Evolutionary conservation across 2,888 invertebrate genomes (phyloP), one percentile per base, ranked within the genome.

Genomic region (Nephrotoma guestfalica): DNA sequence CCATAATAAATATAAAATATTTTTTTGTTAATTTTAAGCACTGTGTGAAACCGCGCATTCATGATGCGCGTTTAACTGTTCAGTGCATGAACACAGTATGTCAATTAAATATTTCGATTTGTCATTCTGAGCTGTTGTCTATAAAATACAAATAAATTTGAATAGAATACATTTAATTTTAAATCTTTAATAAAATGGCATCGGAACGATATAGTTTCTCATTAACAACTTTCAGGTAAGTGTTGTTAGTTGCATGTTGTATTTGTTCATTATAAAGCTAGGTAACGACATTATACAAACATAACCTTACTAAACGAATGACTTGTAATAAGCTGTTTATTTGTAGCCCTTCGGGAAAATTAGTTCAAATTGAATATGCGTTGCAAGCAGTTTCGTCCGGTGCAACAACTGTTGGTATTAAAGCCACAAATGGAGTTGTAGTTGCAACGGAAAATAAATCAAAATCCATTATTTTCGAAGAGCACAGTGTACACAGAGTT

Each of bases 331-430:
- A 85, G 86, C 30, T 86, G n/a, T 87, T 87, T 88, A 89, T 90
- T 93, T 93, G 42, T 92, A 99, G 99, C 91, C 99, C 99, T 18
- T 99, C 99, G 41, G 99, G 99, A 88, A 99, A 99, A 93, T 93
- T 99, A 89, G 99, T 99, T 87, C 99, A 99, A 93, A 98, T 99
- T 89, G 99, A 99, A 93, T 99, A 99, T 96, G 99, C 99, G 4
- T 93, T 99, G 91, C 98, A 99, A 87, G 99, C 99, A 43, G 99
- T 99, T 41, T 97, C 98, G 87, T 98, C 98, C 88, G 99, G 99
- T 87, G 99, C 99, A 4, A 98, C 99, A 3, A 98, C 99, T 87
- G 99, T 99, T 88, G 99, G 99, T 71, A 99, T 99, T 87, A 98
- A 98, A 95, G 99, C 99, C 7, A 96, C 96, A 45, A 99, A 99